phyloP scores from a whole-genome alignment of 2,888 invertebrate genomes.

The Endotricha flammealis region DNA sequence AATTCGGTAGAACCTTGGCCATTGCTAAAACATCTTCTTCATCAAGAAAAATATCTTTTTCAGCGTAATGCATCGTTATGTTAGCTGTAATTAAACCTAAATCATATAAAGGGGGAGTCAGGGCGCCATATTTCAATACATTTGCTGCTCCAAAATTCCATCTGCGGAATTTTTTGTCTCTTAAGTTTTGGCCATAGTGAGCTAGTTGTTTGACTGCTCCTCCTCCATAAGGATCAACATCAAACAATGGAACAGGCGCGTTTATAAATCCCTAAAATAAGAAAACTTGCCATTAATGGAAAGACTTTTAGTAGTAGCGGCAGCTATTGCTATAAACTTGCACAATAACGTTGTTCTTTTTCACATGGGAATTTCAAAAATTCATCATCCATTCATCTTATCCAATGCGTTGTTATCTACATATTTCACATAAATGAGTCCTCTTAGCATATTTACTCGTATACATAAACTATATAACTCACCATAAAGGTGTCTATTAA shows the following conservation, averaged over 20 bases:
- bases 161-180: conserved; percentile 42
- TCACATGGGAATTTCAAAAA: no score
- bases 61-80: conserved; percentile 50
- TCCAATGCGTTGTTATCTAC: no score
- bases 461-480: no score
- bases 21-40: conserved; percentile 48
- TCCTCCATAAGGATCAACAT: conserved; percentile 12
- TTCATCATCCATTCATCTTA: no score
- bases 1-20: conserved; percentile 44
- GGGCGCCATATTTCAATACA: conserved; percentile 39
- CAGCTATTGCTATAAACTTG: no score
- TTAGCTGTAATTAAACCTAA: conserved; percentile 36
- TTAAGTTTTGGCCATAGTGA: conserved; percentile 59
- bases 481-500: no score
- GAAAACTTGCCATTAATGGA: no score
- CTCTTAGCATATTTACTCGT: no score
- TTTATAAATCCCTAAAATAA: not conserved
- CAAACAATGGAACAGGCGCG: not conserved
- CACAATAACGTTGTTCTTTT: no score
- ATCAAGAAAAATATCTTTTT: conserved; percentile 39
- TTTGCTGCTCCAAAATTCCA: conserved; percentile 40
- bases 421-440: no score
- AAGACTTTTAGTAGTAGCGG: no score
- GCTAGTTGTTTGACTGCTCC: conserved; percentile 56
- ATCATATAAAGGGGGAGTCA: conserved; percentile 42